Base-by-base conservation (phyloP, 1,140 invertebrate species). In the Heterodera carotae region DNA sequence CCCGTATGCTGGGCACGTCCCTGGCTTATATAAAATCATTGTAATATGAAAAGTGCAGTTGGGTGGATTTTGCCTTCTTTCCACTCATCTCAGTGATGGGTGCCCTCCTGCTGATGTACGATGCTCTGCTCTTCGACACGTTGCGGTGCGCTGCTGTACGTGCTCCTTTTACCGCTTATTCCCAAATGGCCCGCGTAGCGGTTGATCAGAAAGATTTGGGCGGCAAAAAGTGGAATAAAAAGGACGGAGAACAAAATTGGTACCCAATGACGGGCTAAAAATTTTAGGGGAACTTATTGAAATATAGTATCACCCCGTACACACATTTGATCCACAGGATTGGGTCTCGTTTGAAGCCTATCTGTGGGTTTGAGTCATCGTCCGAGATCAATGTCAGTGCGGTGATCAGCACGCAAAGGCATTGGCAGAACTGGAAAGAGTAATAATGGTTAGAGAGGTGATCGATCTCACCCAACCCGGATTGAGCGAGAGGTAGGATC, bases 151-250 rank as follows among this genome's bases (percentile, higher is more conserved):
- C 56, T 36, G 31, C 56, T 36, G 27, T 69, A 34, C 31, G 69
- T 29, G 34, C 12, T 69, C 73, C 62, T 68, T 31, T 43, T 75
- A 27, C 39, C 22, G 34, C 39, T 31, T 6, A 76, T 25, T 2
- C 75, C 75, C 27, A 75, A 56, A 36, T 59, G 66, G 27, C 33
- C 76, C 3, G 75, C 75, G 59, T 76, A 76, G n/a, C 75, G 75
- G 22, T 76, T 76, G 48, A 76, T 78, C 36, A 76, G 27, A 43
- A 78, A 76, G 3, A 76, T 76, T 77, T 76, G 76, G 0, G 74
- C 18, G 39, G 39, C 43, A 78, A 76, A 76, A 5, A 76, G n/a
- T 25, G 76, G 76, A 27, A 76, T 73, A 39, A 76, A 76, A n/a
- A 78, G 53, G 39, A 79, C 43, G 33, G 76, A 29, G 67, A 76